Conservation (phyloP, 2,888 invertebrate genomes). For the Nebria brevicollis region DNA sequence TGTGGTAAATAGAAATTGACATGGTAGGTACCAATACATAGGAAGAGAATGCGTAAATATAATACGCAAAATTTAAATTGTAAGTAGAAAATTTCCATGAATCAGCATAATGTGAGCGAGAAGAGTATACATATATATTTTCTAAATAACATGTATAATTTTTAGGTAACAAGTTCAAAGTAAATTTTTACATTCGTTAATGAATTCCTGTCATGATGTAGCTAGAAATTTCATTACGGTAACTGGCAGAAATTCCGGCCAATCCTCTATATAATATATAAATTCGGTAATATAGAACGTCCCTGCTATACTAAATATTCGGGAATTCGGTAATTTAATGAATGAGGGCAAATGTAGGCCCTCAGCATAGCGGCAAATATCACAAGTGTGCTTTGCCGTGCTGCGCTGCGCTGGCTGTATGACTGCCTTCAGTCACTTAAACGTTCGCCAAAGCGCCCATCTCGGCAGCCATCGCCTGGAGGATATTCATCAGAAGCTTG, state of each 20-base stretch:
- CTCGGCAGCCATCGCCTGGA: slow-evolving; percentile 19
- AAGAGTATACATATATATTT: not conserved
- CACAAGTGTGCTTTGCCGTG: not conserved
- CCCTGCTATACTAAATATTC: slow-evolving; percentile 34
- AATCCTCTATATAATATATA: not conserved
- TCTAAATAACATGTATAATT: not conserved
- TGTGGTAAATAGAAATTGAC: not conserved
- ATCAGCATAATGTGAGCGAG: not conserved
- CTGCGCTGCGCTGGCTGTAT: not conserved
- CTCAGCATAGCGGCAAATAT: not conserved
- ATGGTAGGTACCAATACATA: not conserved
- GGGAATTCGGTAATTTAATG: slow-evolving; percentile 45
- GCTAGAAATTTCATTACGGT: slow-evolving; percentile 38
- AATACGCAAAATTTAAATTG: not conserved
- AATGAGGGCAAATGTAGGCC: slow-evolving; percentile 5
- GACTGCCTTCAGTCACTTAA: slow-evolving; percentile 31
- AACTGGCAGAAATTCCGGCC: slow-evolving; percentile 10
- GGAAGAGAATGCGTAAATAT: too few species aligned
- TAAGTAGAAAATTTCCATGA: not conserved
- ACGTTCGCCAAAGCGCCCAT: slow-evolving; percentile 34
- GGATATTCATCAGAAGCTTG: slow-evolving; percentile 48
- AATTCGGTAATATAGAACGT: slow-evolving; percentile 14
- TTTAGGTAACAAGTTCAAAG: slow-evolving; percentile 25
- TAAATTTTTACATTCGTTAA: slow-evolving; percentile 40
- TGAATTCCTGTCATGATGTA: slow-evolving; percentile 44